Evolutionary conservation across 2,888 invertebrate species (phyloP), one percentile per base, ranked within the genome.

Genomic region (Lasioglossum malachurum): DNA sequence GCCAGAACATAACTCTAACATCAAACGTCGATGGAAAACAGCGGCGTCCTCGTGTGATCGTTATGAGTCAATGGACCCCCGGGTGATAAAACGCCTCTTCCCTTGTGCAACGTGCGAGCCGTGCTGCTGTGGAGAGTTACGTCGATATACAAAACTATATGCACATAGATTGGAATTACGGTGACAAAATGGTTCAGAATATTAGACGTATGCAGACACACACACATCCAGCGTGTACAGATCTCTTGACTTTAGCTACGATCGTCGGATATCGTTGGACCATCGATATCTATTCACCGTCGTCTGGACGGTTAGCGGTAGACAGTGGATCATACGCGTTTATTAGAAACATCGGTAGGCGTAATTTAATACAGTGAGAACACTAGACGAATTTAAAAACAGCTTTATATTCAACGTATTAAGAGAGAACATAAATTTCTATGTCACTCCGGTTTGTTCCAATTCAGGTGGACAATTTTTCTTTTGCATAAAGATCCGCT

Each of bases 191-290:
- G 79, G 27, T 82, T 53, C 74, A 75, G 74, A 80, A 41, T 69
- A 83, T 87, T 88, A 90, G 46, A 78, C 49, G 78, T 80, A 75
- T 80, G 84, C 78, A 87, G 44, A 73, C 78, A 81, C 75, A 79
- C 35, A 79, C 35, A 91, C 84, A 88, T 80, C 80, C 85, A 91
- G 89, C 84, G 91, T 91, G 91, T 90, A 78, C 74, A 85, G 80
- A 89, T 82, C n/a, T 88, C 83, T 81, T 72, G 78, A 75, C 88
- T 86, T 86, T 87, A 90, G 90, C 74, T 85, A 90, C 88, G 88
- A 91, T 90, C 87, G 87, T 82, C 77, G 83, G 80, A 80, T 14
- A 44, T 75, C 74, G 67, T 71, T n/a, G 53, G 75, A 60, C 38
- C 64, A 31, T 46, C 27, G 16, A 77, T 83, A 46, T 78, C 57